Evolutionary conservation across 2,113 vertebrate species (phyloP).

Genomic region (Vombatus ursinus): DNA sequence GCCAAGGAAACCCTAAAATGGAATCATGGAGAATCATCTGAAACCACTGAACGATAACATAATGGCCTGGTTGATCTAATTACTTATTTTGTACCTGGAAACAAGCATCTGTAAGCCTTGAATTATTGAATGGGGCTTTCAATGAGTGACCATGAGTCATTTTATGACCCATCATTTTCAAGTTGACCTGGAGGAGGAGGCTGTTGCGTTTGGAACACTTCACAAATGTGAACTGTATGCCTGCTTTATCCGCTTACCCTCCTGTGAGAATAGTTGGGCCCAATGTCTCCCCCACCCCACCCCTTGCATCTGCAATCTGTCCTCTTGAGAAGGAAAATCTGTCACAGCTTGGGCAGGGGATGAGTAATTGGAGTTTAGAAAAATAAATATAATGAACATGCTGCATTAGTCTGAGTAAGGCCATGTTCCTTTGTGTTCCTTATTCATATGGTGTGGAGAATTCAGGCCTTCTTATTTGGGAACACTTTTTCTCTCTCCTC

Average conservation of each 20-base stretch:
- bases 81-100: not conserved
- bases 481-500: not conserved
- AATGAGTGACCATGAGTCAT: not conserved
- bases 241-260: not conserved
- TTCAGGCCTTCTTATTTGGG: not conserved
- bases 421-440: not conserved
- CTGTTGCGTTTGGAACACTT: not conserved
- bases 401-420: not conserved
- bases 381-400: not conserved
- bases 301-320: not conserved
- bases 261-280: not conserved
- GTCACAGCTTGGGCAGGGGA: not conserved
- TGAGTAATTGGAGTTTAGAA: not conserved
- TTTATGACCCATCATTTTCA: not conserved
- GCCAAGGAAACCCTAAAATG: no score
- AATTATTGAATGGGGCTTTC: not conserved
- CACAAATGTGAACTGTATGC: not conserved
- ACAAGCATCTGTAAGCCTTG: not conserved
- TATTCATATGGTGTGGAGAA: not conserved
- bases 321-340: not conserved
- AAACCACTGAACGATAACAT: not conserved
- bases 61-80: not conserved
- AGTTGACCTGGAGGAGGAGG: not conserved
- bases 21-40: no score
- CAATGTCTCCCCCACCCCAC: not conserved